Conservation (phyloP, 2,797 vertebrate species). For the Onychomys torridus region DNA sequence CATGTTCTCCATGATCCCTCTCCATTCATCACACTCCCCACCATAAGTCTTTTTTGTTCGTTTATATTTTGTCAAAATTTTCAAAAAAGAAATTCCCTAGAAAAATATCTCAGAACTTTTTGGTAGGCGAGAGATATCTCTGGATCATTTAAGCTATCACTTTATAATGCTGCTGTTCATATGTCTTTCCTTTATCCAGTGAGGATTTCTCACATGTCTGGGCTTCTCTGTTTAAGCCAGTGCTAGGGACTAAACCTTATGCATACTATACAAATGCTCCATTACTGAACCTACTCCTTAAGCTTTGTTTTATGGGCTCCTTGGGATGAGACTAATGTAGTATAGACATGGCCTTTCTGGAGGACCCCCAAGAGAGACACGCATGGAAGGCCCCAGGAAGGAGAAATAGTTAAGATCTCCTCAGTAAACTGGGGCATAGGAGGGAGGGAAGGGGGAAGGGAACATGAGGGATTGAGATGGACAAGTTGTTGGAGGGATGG, state of each 20-base stretch:
- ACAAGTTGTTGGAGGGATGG: no score
- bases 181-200: neutral
- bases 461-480: no score
- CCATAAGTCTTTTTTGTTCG: constrained; percentile 91
- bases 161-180: neutral
- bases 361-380: no score
- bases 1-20: constrained; percentile 93
- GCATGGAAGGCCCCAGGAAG: no score
- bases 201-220: neutral
- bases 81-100: constrained; percentile 85
- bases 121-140: constrained; percentile 91
- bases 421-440: no score
- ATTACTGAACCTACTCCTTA: neutral
- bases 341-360: neutral
- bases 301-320: neutral
- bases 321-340: neutral
- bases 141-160: neutral
- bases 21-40: constrained; percentile 90
- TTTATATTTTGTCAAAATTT: constrained; percentile 94
- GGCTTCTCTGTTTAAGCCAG: neutral
- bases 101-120: constrained; percentile 87
- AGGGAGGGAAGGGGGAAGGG: no score
- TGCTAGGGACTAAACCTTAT: neutral
- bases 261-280: neutral
- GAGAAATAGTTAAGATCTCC: no score